Evolutionary conservation across 2,888 invertebrate genomes (phyloP).

Genomic region (Nasonia oneida): DNA sequence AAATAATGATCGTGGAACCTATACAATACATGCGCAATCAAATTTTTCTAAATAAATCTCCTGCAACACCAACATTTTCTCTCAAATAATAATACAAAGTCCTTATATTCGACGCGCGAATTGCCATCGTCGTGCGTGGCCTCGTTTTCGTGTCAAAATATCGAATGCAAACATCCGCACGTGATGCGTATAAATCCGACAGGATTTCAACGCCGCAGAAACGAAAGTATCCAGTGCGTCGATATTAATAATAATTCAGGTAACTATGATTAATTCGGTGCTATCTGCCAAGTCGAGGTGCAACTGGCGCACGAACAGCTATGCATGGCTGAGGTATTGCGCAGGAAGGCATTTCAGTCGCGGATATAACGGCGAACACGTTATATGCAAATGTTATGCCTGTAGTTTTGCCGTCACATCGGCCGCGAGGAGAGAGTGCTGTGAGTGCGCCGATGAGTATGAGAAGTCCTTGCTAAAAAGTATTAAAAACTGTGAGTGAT

Average conservation of each 20-base stretch:
- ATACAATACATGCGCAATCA: too few relatives aligned
- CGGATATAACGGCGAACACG: slow-evolving; percentile 8
- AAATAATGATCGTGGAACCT: not conserved
- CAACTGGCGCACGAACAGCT: not conserved
- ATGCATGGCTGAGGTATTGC: too few relatives aligned
- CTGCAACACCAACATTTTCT: not conserved
- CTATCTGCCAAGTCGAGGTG: not conserved
- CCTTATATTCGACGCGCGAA: not conserved
- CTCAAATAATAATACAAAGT: not conserved
- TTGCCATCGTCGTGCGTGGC: not conserved
- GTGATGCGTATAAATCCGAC: too few relatives aligned
- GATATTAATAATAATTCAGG: not conserved
- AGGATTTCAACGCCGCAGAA: not conserved
- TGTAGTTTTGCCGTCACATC: not conserved
- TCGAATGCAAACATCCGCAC: not conserved
- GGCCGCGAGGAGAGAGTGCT: not conserved
- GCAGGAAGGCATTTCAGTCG: slow-evolving; percentile 7
- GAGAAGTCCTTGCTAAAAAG: not conserved
- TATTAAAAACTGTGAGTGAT: not conserved
- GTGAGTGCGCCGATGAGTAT: not conserved
- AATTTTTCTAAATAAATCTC: too few relatives aligned
- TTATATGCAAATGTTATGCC: not conserved
- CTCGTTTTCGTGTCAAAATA: slow-evolving; percentile 1
- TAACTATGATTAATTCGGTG: not conserved
- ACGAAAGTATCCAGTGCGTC: not conserved